These are phyloP conservation scores for Leguminivora glycinivorella DNA, from an alignment of 1,140 invertebrate genomes.

Conservation along the genomic window DNA sequence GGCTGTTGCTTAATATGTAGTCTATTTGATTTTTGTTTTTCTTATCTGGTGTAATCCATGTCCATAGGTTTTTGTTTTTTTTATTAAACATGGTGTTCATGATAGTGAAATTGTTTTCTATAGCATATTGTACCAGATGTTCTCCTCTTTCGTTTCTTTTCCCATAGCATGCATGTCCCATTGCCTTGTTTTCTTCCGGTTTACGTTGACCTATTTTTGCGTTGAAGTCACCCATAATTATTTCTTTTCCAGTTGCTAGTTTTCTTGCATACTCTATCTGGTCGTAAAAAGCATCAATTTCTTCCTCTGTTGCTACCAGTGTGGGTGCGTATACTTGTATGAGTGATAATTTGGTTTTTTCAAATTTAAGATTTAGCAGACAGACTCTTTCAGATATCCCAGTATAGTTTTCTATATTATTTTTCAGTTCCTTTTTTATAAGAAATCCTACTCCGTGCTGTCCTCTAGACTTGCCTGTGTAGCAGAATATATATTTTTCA, in stretches of 20 bases:
- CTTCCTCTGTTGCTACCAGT: not conserved
- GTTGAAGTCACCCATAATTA: no score
- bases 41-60: no score
- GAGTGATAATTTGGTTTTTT: not conserved
- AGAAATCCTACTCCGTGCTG: conserved; percentile 23
- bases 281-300: conserved; percentile 20
- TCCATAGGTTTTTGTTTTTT: no score
- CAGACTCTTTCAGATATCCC: conserved; percentile 29
- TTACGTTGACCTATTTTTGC: no score
- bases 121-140: no score
- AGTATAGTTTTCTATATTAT: not conserved
- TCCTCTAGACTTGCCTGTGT: not conserved
- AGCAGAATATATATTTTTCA: not conserved
- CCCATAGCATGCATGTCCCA: no score
- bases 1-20: no score
- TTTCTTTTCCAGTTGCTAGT: not conserved
- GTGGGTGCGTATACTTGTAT: conserved; percentile 31
- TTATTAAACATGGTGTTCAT: no score
- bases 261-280: conserved; percentile 4
- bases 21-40: no score
- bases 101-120: no score
- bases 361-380: conserved; percentile 11
- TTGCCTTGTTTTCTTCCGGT: no score
- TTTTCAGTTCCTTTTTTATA: conserved; percentile 25
- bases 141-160: no score